Percentiles rank a stretch among this genome's conserved stretches.
Evolutionary conservation across 2,113 vertebrate genomes (phyloP).

Genomic region (Ardeotis arabs): DNA sequence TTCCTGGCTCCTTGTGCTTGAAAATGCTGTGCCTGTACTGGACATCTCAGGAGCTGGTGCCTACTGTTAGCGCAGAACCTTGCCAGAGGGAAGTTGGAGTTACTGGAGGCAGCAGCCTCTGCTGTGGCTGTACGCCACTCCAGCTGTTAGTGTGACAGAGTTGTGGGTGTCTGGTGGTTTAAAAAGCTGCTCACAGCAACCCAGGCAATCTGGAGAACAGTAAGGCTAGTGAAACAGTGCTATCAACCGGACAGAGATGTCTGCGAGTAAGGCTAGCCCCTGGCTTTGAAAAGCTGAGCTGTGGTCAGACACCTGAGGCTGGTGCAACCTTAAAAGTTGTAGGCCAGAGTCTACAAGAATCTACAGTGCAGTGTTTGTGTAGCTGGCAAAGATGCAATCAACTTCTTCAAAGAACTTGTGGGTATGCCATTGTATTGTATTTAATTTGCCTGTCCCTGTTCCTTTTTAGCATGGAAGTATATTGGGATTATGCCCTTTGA

Average conservation of each 20-base stretch:
- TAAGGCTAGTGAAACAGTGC: not conserved
- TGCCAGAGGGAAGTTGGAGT: not conserved
- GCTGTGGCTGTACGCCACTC: accelerated
- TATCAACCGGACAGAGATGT: not conserved
- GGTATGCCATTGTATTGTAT: not conserved
- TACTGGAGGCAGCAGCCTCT: not conserved
- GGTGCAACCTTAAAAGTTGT: not conserved
- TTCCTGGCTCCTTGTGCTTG: not conserved
- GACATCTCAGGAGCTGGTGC: not conserved
- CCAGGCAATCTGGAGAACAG: not conserved
- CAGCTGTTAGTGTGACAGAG: not conserved
- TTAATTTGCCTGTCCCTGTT: not conserved
- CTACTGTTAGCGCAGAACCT: not conserved
- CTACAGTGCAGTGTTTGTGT: not conserved
- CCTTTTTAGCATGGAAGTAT: not conserved
- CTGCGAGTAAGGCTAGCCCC: not conserved
- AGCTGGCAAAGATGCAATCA: not conserved
- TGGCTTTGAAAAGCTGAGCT: not conserved
- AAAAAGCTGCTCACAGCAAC: not conserved
- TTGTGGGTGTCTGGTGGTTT: not conserved
- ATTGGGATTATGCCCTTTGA: not conserved
- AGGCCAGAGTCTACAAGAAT: not conserved
- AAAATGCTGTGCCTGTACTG: not conserved
- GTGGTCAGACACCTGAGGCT: not conserved
- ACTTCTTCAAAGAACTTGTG: not conserved